A percentile compares a stretch with the other conserved stretches of the same genome.
Conservation (phyloP, 2,888 invertebrate genomes). For the Macrophya alboannulata region DNA sequence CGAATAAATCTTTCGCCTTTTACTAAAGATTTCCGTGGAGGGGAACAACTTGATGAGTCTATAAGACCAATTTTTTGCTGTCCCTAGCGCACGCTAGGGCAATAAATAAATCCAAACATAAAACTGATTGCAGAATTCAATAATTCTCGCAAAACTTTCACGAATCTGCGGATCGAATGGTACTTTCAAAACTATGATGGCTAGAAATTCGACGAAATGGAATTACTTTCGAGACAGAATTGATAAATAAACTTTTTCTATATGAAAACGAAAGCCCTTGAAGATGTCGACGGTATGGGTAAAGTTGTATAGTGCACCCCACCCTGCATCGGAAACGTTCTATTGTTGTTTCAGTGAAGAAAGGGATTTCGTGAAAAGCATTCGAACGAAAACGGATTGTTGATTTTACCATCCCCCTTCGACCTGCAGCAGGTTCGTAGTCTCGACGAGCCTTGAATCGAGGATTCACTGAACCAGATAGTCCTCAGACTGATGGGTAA, state of each 20-base stretch:
- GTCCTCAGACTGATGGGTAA: conserved; percentile 13
- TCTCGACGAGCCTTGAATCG: conserved; percentile 18
- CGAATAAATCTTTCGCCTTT: conserved; percentile 81
- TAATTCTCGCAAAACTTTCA: not conserved
- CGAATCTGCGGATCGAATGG: too few relatives aligned
- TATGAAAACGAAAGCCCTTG: not conserved
- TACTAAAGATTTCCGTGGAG: conserved; percentile 81
- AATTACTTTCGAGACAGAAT: too few relatives aligned
- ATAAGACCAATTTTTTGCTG: conserved; percentile 73
- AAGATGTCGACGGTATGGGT: not conserved
- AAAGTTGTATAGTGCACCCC: not conserved
- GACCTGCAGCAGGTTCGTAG: not conserved
- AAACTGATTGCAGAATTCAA: not conserved
- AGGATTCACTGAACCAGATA: conserved; percentile 29
- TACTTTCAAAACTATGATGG: too few relatives aligned
- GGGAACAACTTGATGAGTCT: conserved; percentile 76
- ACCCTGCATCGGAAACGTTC: not conserved
- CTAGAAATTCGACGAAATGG: not conserved
- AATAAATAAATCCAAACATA: conserved; percentile 60
- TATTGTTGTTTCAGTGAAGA: conserved; percentile 11
- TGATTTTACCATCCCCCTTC: conserved; percentile 6
- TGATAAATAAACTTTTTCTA: too few relatives aligned
- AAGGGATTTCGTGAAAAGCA: conserved; percentile 30
- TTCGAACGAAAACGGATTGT: conserved; percentile 32
- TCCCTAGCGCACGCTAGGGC: conserved; percentile 71